A percentile compares a stretch with the other conserved stretches of the same genome.
Conservation (phyloP, 1,140 invertebrate genomes). For the Portunus trituberculatus region DNA sequence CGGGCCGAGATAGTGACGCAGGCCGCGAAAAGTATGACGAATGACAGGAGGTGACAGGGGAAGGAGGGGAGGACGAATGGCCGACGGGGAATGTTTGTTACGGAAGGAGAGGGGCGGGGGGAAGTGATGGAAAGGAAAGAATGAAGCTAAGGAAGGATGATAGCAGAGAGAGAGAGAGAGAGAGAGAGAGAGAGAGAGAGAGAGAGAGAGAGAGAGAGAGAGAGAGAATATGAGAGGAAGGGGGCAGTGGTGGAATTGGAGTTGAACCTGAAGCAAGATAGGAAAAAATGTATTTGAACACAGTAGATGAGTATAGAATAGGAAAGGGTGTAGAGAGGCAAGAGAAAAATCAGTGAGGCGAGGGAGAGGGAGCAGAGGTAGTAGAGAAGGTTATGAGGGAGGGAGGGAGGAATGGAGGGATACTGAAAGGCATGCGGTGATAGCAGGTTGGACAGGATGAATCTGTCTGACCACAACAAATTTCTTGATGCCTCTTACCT, state of each 20-base stretch:
- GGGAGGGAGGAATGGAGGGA: background rate
- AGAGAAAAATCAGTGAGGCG: no score
- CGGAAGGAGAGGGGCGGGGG: background rate
- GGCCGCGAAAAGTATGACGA: background rate
- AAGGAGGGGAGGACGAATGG: background rate
- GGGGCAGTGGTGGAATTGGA: no score
- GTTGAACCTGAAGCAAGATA: no score
- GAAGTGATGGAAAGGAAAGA: background rate
- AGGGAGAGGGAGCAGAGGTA: no score
- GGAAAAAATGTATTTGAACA: no score
- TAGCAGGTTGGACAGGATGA: background rate
- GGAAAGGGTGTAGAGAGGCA: no score
- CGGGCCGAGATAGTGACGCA: background rate
- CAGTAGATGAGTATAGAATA: no score
- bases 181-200: no score
- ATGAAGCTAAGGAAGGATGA: background rate
- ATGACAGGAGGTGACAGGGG: background rate
- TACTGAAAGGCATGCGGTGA: background rate
- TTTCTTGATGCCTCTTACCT: background rate
- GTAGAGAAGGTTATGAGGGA: no score
- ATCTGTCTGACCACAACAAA: background rate
- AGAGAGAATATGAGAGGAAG: no score
- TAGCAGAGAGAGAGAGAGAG: no score
- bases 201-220: no score
- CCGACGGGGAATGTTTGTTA: background rate